Base-by-base conservation (phyloP, 2,113 vertebrate species). In the Dromaius novaehollandiae region DNA sequence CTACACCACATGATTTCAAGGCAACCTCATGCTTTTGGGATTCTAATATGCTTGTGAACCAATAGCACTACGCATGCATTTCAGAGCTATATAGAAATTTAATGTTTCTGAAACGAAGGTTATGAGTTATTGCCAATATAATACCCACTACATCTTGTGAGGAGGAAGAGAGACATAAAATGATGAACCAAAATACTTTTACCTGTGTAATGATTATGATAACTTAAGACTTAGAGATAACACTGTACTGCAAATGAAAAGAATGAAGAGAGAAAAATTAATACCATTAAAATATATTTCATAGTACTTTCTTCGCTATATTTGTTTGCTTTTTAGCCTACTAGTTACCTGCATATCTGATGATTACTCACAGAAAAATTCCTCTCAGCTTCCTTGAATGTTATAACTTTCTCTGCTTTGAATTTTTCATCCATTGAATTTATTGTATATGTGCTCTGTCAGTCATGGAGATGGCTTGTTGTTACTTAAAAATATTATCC, bases 391-490 rank as follows among this genome's bases (percentile, higher is more conserved):
- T 86, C 5, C 36, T 84, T 76, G 56, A 87, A 79, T 82, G 9
- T 64, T 55, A 63, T 68, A 55, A 51, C 8, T 75, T 70, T 50
- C 16, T 30, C 26, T 61, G 24, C 15, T 89, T 75, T 24, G 24
- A 78, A 4, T 96, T 95, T 60, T 90, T 87, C 61, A 69, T 94
- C n/a, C 6, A 38, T 51, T 86, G 70, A 60, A 7, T 92, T 92
- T 55, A 60, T 66, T 92, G 18, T 46, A n/a, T 75, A 7, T 66
- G 5, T n/a, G 28, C n/a, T 82, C 63, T 90, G 88, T 76, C 77
- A 92, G 16, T 51, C 65, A 93, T 12, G 24, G 32, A 69, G 44
- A 48, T 53, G 26, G 91, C 55, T 91, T 83, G 61, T n/a, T 42
- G 28, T 68, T 84, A 12, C 38, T 92, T 82, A 36, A 94, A 95